phyloP scores from a whole-genome alignment of 2,888 invertebrate genomes.

The Pheosia tremula region DNA sequence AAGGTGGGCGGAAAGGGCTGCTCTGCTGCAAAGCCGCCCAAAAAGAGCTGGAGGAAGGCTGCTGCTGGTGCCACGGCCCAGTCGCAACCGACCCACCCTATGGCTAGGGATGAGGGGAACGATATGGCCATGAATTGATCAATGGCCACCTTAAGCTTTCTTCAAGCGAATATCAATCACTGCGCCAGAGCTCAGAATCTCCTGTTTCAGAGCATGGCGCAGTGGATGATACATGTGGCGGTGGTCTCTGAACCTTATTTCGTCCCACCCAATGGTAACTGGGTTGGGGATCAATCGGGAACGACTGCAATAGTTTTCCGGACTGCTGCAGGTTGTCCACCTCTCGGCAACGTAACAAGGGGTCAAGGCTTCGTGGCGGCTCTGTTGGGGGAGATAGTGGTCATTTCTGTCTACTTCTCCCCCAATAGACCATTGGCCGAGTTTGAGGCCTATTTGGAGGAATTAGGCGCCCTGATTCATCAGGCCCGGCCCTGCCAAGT shows the following conservation, averaged over 20 bases:
- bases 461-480: conserved; percentile 12
- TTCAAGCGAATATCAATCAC: conserved; percentile 17
- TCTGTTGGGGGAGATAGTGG: conserved; percentile 5
- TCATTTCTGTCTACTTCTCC: conserved; percentile 21
- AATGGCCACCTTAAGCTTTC: conserved; percentile 1
- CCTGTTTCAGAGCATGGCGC: conserved; percentile 12
- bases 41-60: conserved; percentile 9
- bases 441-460: conserved; percentile 19
- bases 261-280: background rate
- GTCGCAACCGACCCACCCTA: background rate
- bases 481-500: conserved; percentile 6
- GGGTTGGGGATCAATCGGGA: background rate
- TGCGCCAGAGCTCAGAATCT: conserved; percentile 15
- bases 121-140: conserved; percentile 5
- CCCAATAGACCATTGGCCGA: conserved; percentile 26
- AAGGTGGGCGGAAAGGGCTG: conserved; percentile 11
- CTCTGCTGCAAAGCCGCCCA: background rate
- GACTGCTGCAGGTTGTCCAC: background rate
- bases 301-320: conserved; percentile 1
- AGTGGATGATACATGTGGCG: conserved; percentile 10
- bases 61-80: conserved; percentile 15
- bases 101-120: conserved; percentile 11
- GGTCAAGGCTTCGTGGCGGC: conserved; percentile 18
- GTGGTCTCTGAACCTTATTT: conserved; percentile 10
- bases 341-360: background rate